Evolutionary conservation across 2,888 invertebrate species (phyloP).

Genomic region (Dasypolia templi): DNA sequence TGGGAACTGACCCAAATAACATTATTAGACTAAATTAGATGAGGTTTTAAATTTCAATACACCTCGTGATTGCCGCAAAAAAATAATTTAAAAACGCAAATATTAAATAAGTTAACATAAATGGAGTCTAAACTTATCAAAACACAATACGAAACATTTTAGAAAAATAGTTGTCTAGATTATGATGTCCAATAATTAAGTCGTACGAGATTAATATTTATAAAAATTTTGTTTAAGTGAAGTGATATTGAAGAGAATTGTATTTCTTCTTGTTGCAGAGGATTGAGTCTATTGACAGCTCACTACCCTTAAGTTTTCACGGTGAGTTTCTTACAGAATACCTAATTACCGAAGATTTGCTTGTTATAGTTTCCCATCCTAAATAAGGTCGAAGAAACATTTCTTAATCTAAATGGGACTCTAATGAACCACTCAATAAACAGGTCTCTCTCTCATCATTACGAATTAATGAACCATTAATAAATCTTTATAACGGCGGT

Average conservation of each 20-base stretch:
- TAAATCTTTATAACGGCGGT: conserved; percentile 6
- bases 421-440: conserved; percentile 13
- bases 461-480: conserved; percentile 13
- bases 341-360: not conserved
- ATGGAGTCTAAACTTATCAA: too few relatives aligned
- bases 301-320: too few relatives aligned
- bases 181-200: too few relatives aligned
- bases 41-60: conserved; percentile 35
- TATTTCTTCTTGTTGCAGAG: too few relatives aligned
- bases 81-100: too few relatives aligned
- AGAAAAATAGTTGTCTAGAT: too few relatives aligned
- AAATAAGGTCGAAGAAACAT: not conserved
- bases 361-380: not conserved
- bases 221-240: not conserved
- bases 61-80: conserved; percentile 23
- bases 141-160: too few relatives aligned
- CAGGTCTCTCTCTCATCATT: conserved; percentile 12
- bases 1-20: conserved; percentile 14
- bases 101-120: too few relatives aligned
- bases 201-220: too few relatives aligned
- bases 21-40: conserved; percentile 13
- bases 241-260: too few relatives aligned
- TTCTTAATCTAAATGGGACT: not conserved
- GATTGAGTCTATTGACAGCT: too few relatives aligned
- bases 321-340: too few relatives aligned